A percentile compares a stretch with the other conserved stretches of the same genome.
Conservation (phyloP, 2,888 invertebrate genomes). For the Ditula angustiorana region DNA sequence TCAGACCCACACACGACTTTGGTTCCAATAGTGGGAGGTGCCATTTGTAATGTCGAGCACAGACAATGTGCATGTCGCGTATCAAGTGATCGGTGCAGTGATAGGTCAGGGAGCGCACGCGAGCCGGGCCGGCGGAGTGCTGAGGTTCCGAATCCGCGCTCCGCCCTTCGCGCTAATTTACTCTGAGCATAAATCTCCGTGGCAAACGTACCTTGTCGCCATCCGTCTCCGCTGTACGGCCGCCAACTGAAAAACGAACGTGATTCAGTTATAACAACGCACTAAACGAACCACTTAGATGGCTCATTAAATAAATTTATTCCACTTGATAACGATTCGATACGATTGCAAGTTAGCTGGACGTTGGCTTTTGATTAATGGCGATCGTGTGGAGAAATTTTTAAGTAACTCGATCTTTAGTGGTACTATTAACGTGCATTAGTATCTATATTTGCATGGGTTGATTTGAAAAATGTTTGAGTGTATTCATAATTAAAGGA, state of each 20-base stretch:
- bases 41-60: constrained; percentile 65
- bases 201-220: constrained; percentile 58
- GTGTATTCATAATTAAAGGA: constrained; percentile 62
- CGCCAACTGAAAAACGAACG: constrained; percentile 73
- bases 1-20: constrained; percentile 52
- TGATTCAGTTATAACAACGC: constrained; percentile 76
- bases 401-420: constrained; percentile 48
- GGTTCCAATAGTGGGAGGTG: constrained; percentile 68
- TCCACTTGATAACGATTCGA: constrained; percentile 73
- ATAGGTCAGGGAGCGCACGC: constrained; percentile 65
- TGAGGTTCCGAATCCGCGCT: constrained; percentile 43
- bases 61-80: constrained; percentile 61
- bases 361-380: constrained; percentile 65
- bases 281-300: constrained; percentile 71
- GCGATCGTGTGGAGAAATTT: constrained; percentile 55
- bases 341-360: constrained; percentile 70
- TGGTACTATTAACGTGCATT: constrained; percentile 37
- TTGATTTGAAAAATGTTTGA: constrained; percentile 58
- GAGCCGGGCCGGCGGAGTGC: constrained; percentile 40
- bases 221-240: constrained; percentile 67
- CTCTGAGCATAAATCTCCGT: constrained; percentile 62
- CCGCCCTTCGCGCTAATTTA: constrained; percentile 70
- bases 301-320: constrained; percentile 78
- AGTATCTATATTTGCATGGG: constrained; percentile 44
- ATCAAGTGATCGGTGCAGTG: constrained; percentile 61